Base-by-base conservation (phyloP, 2,113 vertebrate species). In the Neodon shergylaensis region DNA sequence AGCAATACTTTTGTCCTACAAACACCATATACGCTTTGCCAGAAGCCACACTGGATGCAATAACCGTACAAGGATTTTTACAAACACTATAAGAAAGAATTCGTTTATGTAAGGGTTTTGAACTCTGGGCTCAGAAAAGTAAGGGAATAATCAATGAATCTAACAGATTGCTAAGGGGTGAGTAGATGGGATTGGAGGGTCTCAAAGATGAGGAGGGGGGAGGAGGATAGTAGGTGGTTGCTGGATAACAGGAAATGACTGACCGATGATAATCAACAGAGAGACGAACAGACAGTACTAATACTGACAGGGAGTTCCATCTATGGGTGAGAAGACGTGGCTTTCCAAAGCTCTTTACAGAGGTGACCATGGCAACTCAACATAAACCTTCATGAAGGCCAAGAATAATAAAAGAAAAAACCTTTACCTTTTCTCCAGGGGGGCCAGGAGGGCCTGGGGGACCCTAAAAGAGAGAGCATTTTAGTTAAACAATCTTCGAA, bases 381-480 rank as follows among this genome's bases (percentile, higher is more conserved):
- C 22, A 54, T 0, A 24, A n/a, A 0, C 52, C 61, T 28, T 65
- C 21, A 61, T 1, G 26, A 58, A 83, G 0, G 2, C 21, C 14
- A 24, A 88, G 81, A 61, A 17, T 8, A 7, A 49, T 19, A 85
- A 70, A 88, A 33, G 16, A 58, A 65, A n/a, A 52, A 39, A 8
- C 2, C 72, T 97, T 98, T 98, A 99, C 99, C 99, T 99, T 99
- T 81, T 99, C 98, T 7, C 99, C 99, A 47, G 98, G 99, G 63
- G 96, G 98, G 3, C 99, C 99, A 13, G 99, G 98, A 61, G 94
- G 98, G 19, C 99, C 99, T 70, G 98, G 93, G 1, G 98, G 97
- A 94, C 99, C 99, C 99, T 99, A 96, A 7, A 94, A 98, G 93
- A 98, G 9, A 97, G 0, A 22, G 42, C 0, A 72, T 89, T 92